These are phyloP conservation scores for Grapholita molesta DNA, from an alignment of 1,140 invertebrate species.

Conservation along the genomic window DNA sequence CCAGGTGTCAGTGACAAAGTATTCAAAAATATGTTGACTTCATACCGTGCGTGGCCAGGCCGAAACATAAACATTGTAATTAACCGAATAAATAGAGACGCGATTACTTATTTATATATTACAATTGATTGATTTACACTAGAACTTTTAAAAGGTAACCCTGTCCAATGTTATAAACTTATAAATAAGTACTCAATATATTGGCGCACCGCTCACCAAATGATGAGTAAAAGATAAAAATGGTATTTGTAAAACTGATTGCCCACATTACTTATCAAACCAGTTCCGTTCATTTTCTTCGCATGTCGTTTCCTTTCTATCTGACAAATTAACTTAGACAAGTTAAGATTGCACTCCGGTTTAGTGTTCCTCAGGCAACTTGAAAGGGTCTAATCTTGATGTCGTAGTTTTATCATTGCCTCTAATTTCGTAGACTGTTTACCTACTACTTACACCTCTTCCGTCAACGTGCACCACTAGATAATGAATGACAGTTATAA, in stretches of 20 bases:
- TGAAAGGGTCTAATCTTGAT: constrained; percentile 1
- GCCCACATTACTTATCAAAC: neutral
- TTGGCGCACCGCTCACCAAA: neutral
- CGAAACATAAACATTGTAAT: neutral
- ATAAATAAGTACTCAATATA: neutral
- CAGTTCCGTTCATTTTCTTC: neutral
- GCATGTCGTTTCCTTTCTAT: neutral
- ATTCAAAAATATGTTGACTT: neutral
- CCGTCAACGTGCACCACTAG: neutral
- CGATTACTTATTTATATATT: neutral
- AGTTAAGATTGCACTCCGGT: neutral
- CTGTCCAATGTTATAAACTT: neutral
- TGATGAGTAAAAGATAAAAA: neutral
- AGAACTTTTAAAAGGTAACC: neutral
- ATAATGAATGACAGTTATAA: constrained; percentile 6
- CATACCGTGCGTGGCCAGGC: neutral
- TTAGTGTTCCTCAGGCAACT: neutral
- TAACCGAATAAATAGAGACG: neutral
- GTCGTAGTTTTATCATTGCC: neutral
- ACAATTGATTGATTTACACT: neutral
- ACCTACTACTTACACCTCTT: neutral
- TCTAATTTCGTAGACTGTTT: constrained; percentile 6
- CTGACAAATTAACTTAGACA: constrained; percentile 14
- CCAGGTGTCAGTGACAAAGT: neutral
- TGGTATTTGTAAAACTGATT: neutral